These are phyloP conservation scores for Mesitornis unicolor DNA, from an alignment of 2,113 vertebrate species.

Conservation along the genomic window DNA sequence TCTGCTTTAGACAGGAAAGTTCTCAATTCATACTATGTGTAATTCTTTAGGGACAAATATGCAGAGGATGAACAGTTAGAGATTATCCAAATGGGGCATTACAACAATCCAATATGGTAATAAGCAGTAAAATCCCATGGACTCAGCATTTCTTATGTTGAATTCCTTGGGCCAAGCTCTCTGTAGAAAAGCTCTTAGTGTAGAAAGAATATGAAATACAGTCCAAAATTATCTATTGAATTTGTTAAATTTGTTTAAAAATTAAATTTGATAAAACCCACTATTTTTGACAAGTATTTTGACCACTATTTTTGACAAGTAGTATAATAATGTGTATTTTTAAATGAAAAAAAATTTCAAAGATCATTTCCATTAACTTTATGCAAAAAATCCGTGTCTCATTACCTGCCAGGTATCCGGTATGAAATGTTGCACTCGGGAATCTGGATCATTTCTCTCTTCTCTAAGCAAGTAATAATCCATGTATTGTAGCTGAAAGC, in stretches of 20 bases:
- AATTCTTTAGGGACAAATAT: background rate
- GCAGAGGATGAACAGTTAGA: background rate
- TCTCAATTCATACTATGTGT: background rate
- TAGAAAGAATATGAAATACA: background rate
- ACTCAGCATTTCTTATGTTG: background rate
- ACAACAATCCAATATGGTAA: background rate
- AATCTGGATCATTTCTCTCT: conserved; percentile 73
- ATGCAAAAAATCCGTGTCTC: background rate
- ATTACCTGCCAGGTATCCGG: conserved; percentile 79
- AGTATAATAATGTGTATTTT: background rate
- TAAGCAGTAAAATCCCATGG: background rate
- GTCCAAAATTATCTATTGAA: background rate
- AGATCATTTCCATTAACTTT: background rate
- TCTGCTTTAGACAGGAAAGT: background rate
- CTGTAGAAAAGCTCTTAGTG: background rate
- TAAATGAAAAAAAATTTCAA: background rate
- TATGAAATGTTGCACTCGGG: conserved; percentile 72
- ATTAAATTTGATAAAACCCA: background rate
- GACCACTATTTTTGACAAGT: background rate
- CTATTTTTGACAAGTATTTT: background rate
- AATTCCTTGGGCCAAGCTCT: background rate
- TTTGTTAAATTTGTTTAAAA: background rate
- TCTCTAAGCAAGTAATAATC: conserved; percentile 68
- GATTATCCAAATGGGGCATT: background rate
- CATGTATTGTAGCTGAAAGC: conserved; percentile 75